Percentiles rank a stretch among this genome's conserved stretches.
phyloP scores from a whole-genome alignment of 2,113 vertebrate species.

The Natator depressus region DNA sequence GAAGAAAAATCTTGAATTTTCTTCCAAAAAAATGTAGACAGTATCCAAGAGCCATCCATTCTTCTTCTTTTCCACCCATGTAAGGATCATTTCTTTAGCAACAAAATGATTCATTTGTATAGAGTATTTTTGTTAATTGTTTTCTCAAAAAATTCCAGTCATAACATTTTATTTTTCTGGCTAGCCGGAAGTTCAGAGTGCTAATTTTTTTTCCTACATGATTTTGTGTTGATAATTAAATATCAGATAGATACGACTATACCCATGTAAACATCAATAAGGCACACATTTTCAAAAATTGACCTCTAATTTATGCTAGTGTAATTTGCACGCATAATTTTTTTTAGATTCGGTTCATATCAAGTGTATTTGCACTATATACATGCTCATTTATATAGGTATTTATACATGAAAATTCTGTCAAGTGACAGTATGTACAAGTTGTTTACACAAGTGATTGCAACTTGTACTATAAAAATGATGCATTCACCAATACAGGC shows the following conservation, averaged over 20 bases:
- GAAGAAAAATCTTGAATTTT: constrained; percentile 59
- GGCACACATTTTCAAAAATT: neutral
- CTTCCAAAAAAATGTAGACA: constrained; percentile 62
- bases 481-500: neutral
- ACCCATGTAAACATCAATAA: neutral
- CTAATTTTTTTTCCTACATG: neutral
- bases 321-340: neutral
- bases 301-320: neutral
- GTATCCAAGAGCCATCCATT: constrained; percentile 12
- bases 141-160: neutral
- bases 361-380: neutral
- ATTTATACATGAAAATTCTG: neutral
- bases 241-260: neutral
- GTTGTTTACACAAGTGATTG: neutral
- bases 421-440: neutral
- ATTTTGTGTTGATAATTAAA: neutral
- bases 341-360: neutral
- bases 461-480: neutral
- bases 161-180: neutral
- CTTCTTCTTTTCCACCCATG: neutral
- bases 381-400: neutral
- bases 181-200: neutral
- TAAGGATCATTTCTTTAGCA: neutral
- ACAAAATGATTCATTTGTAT: neutral
- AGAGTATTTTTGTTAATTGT: neutral